Evolutionary conservation across 2,888 invertebrate genomes (phyloP), one percentile per base, ranked within the genome.

Genomic region (Agrotis clavis): DNA sequence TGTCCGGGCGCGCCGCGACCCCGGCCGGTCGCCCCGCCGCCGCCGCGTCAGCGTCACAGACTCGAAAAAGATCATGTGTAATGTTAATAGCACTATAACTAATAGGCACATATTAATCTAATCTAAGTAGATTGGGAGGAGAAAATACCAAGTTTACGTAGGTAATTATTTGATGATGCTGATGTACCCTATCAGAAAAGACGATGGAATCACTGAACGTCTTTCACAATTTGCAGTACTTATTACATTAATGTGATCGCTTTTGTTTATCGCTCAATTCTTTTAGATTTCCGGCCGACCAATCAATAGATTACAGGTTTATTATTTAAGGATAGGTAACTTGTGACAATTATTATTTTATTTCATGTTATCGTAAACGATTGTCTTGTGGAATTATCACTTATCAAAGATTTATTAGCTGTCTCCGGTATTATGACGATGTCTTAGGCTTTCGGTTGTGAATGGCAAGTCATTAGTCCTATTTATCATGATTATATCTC

Each of bases 1-100:
- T 95, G 96, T 95, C 95, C 95, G 95, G 95, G 92, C 94, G 92
- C 85, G 88, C 77, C 86, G 87, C 88, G 89, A 87, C 87, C 88
- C 88, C 88, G 87, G 83, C 62, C 59, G 71, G 66, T 48, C 71
- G 77, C 85, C 62, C 59, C 69, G 66, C 47, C 71, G 77, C 85
- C 86, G 84, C 75, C 82, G 76, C 47, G 61, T 67, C 86, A 85
- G 76, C 47, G 59, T 67, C 86, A 85, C 78, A 80, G 76, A 72
- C 54, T 85, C 68, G 67, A 79, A 71, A 82, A 81, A 81, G 56
- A 76, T 70, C 66, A 76, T 70, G 62, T 79, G 81, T 81, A 77
- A 71, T 79, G 56, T 67, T 59, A 50, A 64, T 62, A 53, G 57
- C 47, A 67, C 14, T 53, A 19, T n/a, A n/a, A n/a, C 61, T 57